These are phyloP conservation scores for Acanthaster planci DNA, from an alignment of 35 echinoderm and acorn worm species.

Conservation along the genomic window DNA sequence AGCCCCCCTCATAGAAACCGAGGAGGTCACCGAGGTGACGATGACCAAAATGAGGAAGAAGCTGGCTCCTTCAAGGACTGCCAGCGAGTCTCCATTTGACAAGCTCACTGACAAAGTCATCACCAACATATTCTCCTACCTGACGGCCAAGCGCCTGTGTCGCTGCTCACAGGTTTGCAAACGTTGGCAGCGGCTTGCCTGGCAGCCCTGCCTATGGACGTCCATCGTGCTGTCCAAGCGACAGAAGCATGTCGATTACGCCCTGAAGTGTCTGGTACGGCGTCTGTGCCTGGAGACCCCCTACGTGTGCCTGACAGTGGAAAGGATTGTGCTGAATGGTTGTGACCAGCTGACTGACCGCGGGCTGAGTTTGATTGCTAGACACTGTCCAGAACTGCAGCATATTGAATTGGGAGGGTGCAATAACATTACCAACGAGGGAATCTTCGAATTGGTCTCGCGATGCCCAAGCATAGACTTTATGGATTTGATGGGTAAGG, in stretches of 20 bases:
- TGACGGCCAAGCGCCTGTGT: conserved; percentile 84
- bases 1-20: background rate
- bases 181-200: conserved; percentile 85
- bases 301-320: conserved; percentile 82
- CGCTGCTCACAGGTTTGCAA: conserved; percentile 76
- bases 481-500: conserved; percentile 91
- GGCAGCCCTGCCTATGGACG: conserved; percentile 88
- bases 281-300: conserved; percentile 90
- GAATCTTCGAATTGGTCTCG: conserved; percentile 92
- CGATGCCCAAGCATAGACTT: conserved; percentile 87
- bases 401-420: conserved; percentile 90
- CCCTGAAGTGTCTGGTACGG: conserved; percentile 73
- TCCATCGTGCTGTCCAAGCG: conserved; percentile 67
- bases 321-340: conserved; percentile 74
- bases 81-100: conserved; percentile 72
- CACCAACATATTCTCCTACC: conserved; percentile 90
- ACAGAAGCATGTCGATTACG: conserved; percentile 66
- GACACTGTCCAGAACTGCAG: conserved; percentile 81
- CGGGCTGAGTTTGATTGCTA: conserved; percentile 61
- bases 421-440: conserved; percentile 84
- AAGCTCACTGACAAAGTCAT: conserved; percentile 73
- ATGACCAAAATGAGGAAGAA: conserved; percentile 21
- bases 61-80: conserved; percentile 14
- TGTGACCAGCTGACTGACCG: conserved; percentile 83
- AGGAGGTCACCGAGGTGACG: background rate